These are phyloP conservation scores for Flexamia atlantica DNA, from an alignment of 2,888 invertebrate genomes.

Conservation along the genomic window DNA sequence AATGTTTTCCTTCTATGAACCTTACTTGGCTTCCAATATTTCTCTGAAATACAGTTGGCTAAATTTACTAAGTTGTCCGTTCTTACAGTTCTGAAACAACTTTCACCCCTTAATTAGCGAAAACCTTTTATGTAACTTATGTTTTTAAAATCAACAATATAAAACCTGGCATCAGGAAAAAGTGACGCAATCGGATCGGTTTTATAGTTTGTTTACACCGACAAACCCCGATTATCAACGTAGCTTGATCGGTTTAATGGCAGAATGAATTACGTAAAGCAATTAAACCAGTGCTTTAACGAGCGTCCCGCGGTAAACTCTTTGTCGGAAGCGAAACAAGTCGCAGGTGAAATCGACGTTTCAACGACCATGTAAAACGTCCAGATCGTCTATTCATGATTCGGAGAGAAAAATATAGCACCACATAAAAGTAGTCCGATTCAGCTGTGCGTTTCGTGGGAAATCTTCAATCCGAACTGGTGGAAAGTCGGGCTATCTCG, in stretches of 20 bases:
- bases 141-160: too few relatives aligned
- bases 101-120: too few relatives aligned
- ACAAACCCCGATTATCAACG: slow-evolving; percentile 10
- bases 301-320: background rate
- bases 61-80: too few relatives aligned
- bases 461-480: background rate
- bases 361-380: background rate
- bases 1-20: too few relatives aligned
- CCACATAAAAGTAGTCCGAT: background rate
- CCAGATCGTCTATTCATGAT: background rate
- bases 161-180: too few relatives aligned
- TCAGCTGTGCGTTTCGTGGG: background rate
- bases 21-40: too few relatives aligned
- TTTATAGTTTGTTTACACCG: slow-evolving; percentile 15
- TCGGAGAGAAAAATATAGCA: background rate
- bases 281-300: slow-evolving; percentile 15
- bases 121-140: too few relatives aligned
- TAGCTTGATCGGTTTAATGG: background rate
- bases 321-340: slow-evolving; percentile 21
- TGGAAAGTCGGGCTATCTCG: slow-evolving; percentile 14
- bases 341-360: background rate
- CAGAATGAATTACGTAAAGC: slow-evolving; percentile 22
- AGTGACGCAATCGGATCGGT: too few relatives aligned
- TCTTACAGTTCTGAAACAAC: too few relatives aligned
- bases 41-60: too few relatives aligned